Evolutionary conservation across 2,797 vertebrate species (phyloP).

Genomic region (Brachymystax lenok): DNA sequence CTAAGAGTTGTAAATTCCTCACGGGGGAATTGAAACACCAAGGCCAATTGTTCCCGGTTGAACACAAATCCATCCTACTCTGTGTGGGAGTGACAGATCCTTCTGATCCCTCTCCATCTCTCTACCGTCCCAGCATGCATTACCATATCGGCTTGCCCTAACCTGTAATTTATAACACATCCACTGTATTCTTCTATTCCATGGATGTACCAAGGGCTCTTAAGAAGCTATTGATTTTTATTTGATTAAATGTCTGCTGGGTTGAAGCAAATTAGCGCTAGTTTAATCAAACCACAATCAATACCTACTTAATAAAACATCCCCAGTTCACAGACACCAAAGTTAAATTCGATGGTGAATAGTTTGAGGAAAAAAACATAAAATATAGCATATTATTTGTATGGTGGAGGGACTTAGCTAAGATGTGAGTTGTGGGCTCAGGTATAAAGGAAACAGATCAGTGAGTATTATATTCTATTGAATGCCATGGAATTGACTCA

Average conservation of each 20-base stretch:
- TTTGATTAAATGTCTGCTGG: slow-evolving; percentile 84
- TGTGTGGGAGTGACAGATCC: slow-evolving; percentile 63
- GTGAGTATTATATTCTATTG: slow-evolving; percentile 3
- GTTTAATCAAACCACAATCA: slow-evolving; percentile 84
- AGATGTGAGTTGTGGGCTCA: neutral
- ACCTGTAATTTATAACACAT: slow-evolving; percentile 78
- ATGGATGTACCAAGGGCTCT: slow-evolving; percentile 74
- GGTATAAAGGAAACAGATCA: neutral
- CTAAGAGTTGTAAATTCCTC: slow-evolving; percentile 46
- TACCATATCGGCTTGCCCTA: slow-evolving; percentile 68
- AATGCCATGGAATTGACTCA: neutral
- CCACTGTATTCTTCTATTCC: slow-evolving; percentile 72
- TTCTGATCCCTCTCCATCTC: slow-evolving; percentile 45
- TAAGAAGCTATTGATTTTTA: slow-evolving; percentile 83
- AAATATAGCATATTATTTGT: neutral
- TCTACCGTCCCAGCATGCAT: slow-evolving; percentile 53
- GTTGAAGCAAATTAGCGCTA: slow-evolving; percentile 84
- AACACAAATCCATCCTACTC: slow-evolving; percentile 65
- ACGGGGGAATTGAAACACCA: slow-evolving; percentile 60
- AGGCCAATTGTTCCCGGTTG: slow-evolving; percentile 59
- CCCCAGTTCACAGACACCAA: slow-evolving; percentile 48
- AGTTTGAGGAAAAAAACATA: slow-evolving; percentile 39
- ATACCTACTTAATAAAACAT: slow-evolving; percentile 82
- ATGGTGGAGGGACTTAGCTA: neutral
- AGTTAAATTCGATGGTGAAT: slow-evolving; percentile 61